Conservation (phyloP, 2,113 vertebrate genomes). For the Cyphomyrus discorhynchus region DNA sequence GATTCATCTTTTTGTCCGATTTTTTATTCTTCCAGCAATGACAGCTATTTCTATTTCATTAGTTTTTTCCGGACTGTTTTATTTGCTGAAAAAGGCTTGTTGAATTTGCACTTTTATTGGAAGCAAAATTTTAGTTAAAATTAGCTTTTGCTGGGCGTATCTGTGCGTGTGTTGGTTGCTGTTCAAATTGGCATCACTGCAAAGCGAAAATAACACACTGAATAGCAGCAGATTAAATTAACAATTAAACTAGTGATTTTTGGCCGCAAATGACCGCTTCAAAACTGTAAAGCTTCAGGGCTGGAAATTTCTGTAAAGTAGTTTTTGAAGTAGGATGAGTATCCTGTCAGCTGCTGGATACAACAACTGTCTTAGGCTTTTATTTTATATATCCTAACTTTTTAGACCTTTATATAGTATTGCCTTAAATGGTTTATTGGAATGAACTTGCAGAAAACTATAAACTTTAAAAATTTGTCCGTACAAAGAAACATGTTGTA, state of each 20-base stretch:
- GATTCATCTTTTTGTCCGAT: neutral
- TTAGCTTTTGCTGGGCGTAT: slow-evolving; percentile 24
- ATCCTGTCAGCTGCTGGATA: slow-evolving; percentile 10
- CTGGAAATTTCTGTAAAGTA: slow-evolving; percentile 29
- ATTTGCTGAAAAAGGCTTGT: neutral
- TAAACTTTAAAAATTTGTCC: slow-evolving; percentile 35
- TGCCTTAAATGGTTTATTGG: slow-evolving; percentile 36
- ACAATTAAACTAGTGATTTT: slow-evolving; percentile 39
- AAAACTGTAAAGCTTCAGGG: slow-evolving; percentile 28
- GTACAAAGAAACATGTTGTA: neutral
- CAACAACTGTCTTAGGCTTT: slow-evolving; percentile 20
- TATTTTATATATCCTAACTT: neutral
- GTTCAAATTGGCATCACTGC: slow-evolving; percentile 31
- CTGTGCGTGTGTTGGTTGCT: slow-evolving; percentile 25
- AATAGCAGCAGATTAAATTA: slow-evolving; percentile 32
- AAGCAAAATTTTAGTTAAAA: slow-evolving; percentile 24
- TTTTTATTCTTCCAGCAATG: neutral
- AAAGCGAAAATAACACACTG: slow-evolving; percentile 29
- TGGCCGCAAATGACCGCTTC: slow-evolving; percentile 26
- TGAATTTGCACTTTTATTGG: slow-evolving; percentile 26
- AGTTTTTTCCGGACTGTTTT: slow-evolving; percentile 8
- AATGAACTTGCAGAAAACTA: neutral
- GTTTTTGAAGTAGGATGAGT: neutral
- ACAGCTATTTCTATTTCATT: neutral
- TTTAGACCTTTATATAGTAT: slow-evolving; percentile 16